A percentile compares a stretch with the other conserved stretches of the same genome.
Evolutionary conservation across 2,113 vertebrate species (phyloP).

Genomic region (Myiozetetes cayanensis): DNA sequence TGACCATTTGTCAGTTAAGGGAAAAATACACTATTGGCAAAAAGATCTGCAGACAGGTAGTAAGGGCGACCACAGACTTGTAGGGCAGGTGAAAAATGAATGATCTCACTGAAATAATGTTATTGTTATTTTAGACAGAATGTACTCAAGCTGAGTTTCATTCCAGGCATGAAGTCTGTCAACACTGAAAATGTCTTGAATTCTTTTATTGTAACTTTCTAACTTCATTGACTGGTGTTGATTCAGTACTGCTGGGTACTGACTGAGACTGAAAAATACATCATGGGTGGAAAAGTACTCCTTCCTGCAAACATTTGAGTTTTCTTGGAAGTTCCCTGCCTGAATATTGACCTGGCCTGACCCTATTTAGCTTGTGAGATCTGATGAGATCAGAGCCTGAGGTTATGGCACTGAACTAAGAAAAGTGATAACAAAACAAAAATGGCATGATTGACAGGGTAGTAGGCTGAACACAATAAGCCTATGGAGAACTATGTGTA

Average conservation of each 20-base stretch:
- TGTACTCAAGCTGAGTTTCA: neutral
- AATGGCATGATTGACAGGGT: slow-evolving; percentile 55
- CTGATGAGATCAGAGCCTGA: slow-evolving; percentile 51
- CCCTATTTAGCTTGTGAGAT: slow-evolving; percentile 40
- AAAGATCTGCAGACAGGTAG: neutral
- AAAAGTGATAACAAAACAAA: slow-evolving; percentile 66
- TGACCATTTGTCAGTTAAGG: neutral
- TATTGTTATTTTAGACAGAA: neutral
- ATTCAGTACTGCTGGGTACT: neutral
- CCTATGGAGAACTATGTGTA: slow-evolving; percentile 28
- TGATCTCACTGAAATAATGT: neutral
- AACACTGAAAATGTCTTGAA: neutral
- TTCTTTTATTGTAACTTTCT: neutral
- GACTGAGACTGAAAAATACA: neutral
- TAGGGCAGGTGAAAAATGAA: neutral
- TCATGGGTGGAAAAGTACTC: neutral
- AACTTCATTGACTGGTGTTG: neutral
- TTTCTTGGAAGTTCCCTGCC: slow-evolving; percentile 42
- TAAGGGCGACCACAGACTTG: neutral
- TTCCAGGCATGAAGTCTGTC: neutral
- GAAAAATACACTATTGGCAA: neutral
- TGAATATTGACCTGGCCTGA: slow-evolving; percentile 37
- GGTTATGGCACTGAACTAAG: slow-evolving; percentile 52
- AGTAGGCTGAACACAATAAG: slow-evolving; percentile 53
- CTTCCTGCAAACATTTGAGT: neutral